Base-by-base conservation (phyloP, 2,797 vertebrate species). In the Lepus oiostolus region DNA sequence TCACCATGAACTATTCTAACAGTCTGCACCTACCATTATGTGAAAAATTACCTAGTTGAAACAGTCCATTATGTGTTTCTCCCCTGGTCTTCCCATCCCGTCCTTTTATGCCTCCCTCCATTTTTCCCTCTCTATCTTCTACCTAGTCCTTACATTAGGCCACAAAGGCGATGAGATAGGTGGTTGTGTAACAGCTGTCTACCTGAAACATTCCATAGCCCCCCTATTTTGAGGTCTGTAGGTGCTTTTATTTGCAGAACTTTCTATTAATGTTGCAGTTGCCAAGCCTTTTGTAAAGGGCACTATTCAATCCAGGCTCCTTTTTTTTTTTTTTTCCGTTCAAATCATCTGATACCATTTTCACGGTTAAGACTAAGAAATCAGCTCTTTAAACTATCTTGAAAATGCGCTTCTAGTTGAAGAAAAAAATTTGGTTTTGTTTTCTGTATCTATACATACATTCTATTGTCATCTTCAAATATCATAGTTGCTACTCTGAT, bases 11-110 rank as follows among this genome's bases (percentile, higher is more conserved):
- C 85, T 88, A 60, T 88, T 97, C 58, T 88, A 83, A 88, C 70
- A 0, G 2, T 96, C 92, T 87, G 50, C 9, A 35, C 50, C 68
- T 12, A 95, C 24, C 22, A 76, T 74, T 85, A 50, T 62, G 58
- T 95, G 72, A 97, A 95, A 93, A 92, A 95, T 92, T 24, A 87
- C 74, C 79, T 60, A 9, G 38, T 62, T 38, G 38, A 38, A 89
- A n/a, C 42, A 71, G 24, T 32, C 38, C 42, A 75, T 94, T 94
- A 86, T 52, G 42, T 47, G 68, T 77, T 90, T 86, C 35, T 60
- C 77, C 80, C 77, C 28, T 91, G 24, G 26, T 17, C 38, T 83
- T 89, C 24, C 35, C 13, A 60, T 4, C 0, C 7, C 5, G 0
- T 35, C 5, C 7, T 24, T 80, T 4, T 3, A 12, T 87, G 50